phyloP scores from a whole-genome alignment of 2,888 invertebrate species.

The Branchellion lobata region DNA sequence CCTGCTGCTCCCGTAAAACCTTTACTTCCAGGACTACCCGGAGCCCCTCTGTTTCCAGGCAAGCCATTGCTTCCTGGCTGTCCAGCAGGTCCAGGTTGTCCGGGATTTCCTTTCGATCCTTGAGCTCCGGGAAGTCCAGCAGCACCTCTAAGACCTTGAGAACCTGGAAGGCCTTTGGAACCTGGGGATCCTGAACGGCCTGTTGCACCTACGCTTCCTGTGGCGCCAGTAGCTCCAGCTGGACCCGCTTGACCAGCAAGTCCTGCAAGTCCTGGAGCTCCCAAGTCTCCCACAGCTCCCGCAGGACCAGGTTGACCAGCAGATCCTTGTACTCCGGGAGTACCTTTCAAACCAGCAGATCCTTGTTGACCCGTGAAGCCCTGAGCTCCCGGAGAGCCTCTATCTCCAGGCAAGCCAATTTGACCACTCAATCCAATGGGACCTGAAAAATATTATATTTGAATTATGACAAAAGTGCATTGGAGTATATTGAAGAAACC shows the following conservation, averaged over 20 bases:
- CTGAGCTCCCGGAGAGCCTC: conserved; percentile 42
- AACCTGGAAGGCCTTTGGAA: conserved; percentile 36
- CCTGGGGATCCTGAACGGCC: conserved; percentile 40
- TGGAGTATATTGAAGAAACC: too few species aligned
- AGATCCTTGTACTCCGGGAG: conserved; percentile 31
- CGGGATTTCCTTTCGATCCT: conserved; percentile 50
- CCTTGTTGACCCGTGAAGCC: conserved; percentile 49
- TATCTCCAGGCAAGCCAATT: conserved; percentile 37
- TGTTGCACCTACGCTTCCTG: conserved; percentile 35
- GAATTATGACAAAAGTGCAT: too few species aligned
- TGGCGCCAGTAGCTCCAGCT: conserved; percentile 34
- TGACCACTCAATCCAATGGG: conserved; percentile 58
- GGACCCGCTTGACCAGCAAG: conserved; percentile 38
- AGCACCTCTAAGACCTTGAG: conserved; percentile 29
- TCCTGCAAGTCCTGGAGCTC: conserved; percentile 41
- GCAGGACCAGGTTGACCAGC: conserved; percentile 32
- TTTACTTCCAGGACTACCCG: conserved; percentile 34
- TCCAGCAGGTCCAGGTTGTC: conserved; percentile 53
- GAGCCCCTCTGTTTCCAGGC: conserved; percentile 52
- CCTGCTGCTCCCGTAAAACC: conserved; percentile 44
- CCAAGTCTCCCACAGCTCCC: conserved; percentile 39
- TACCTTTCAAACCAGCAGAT: conserved; percentile 52
- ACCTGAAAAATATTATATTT: conserved; percentile 30
- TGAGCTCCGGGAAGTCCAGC: conserved; percentile 40
- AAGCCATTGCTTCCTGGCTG: conserved; percentile 65